Conservation (phyloP, 2,797 vertebrate genomes). For the Geotrypetes seraphini region DNA sequence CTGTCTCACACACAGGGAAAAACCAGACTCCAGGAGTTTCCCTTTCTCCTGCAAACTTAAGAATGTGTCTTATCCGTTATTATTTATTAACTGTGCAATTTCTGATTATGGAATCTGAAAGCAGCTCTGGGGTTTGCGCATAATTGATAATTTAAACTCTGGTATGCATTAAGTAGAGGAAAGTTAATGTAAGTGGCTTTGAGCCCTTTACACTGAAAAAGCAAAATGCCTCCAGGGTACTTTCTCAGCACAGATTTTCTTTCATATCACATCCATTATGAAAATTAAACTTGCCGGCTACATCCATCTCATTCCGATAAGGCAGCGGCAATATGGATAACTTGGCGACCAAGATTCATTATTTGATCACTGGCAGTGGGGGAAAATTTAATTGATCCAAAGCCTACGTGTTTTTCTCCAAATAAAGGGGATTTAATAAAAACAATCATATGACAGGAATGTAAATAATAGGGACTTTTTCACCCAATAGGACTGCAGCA, state of each 20-base stretch:
- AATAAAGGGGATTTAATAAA: too few relatives aligned
- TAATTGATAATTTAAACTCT: conserved; percentile 8
- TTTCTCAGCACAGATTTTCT: conserved; percentile 5
- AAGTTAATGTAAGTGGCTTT: conserved; percentile 23
- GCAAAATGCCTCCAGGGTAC: conserved; percentile 5
- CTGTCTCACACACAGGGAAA: too few relatives aligned
- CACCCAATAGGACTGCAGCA: too few relatives aligned
- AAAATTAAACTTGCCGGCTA: conserved; percentile 30
- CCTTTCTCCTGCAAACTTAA: too few relatives aligned
- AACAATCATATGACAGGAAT: too few relatives aligned
- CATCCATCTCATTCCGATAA: background rate
- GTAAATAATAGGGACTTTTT: too few relatives aligned
- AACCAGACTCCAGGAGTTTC: too few relatives aligned
- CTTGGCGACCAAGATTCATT: background rate
- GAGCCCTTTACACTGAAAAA: conserved; percentile 8
- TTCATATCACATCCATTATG: conserved; percentile 29
- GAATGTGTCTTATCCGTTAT: background rate
- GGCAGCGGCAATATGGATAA: conserved; percentile 2
- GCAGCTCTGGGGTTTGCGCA: conserved; percentile 14
- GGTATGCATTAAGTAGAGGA: background rate
- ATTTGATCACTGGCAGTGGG: background rate
- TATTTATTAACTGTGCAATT: background rate
- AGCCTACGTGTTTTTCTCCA: too few relatives aligned
- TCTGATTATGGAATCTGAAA: background rate
- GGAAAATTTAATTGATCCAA: too few relatives aligned